These are phyloP conservation scores for Cnemophilus loriae DNA, from an alignment of 2,113 vertebrate genomes.

Conservation along the genomic window DNA sequence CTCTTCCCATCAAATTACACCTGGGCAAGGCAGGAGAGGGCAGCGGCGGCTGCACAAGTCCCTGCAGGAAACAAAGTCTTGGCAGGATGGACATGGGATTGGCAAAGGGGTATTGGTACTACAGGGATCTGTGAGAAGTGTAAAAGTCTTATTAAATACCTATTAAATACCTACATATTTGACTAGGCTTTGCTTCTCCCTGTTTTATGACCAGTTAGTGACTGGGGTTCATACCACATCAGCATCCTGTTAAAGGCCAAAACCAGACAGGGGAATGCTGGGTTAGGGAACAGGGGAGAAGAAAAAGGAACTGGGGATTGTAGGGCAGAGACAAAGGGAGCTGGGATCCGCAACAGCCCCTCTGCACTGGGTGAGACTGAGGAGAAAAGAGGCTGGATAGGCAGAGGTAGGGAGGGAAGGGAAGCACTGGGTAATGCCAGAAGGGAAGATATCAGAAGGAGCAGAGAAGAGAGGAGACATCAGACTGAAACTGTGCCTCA, in stretches of 20 bases:
- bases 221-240: not conserved
- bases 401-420: not conserved
- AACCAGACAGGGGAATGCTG: fast-evolving
- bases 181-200: not conserved
- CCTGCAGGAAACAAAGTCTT: not conserved
- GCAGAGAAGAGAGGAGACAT: not conserved
- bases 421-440: not conserved
- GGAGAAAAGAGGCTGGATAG: not conserved
- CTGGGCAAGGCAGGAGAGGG: not conserved
- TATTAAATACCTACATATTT: not conserved
- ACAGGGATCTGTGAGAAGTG: not conserved
- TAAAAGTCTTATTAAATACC: not conserved
- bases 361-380: not conserved
- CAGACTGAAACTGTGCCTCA: not conserved
- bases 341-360: not conserved
- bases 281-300: not conserved
- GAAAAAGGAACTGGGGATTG: not conserved
- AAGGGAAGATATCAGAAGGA: not conserved
- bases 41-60: fast-evolving
- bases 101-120: not conserved
- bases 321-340: not conserved
- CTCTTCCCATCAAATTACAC: not conserved
- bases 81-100: not conserved
- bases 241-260: not conserved
- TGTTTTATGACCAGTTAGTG: not conserved